Evolutionary conservation across 2,113 vertebrate genomes (phyloP).

Genomic region (Miniopterus natalensis): DNA sequence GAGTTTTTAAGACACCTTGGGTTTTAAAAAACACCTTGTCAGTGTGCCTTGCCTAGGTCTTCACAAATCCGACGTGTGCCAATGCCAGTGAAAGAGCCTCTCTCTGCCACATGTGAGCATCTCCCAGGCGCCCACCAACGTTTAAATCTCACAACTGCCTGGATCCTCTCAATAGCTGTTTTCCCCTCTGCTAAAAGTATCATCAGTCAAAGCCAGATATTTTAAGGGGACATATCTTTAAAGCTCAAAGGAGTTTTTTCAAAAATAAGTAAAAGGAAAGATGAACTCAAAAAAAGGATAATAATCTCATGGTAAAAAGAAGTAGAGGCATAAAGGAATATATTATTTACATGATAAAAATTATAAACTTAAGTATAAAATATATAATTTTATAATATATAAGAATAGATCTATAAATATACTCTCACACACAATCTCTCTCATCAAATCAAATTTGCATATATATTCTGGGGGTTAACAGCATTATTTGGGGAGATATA

Average conservation of each 20-base stretch:
- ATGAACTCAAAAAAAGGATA: slow-evolving; percentile 15
- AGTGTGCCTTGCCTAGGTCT: background rate
- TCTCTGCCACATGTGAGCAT: background rate
- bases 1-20: background rate
- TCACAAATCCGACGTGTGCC: background rate
- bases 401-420: background rate
- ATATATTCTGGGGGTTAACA: background rate
- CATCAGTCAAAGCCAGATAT: background rate
- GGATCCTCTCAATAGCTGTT: background rate
- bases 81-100: background rate
- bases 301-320: slow-evolving; percentile 31
- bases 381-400: background rate
- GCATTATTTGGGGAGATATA: background rate
- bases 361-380: slow-evolving; percentile 13
- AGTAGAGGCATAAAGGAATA: background rate
- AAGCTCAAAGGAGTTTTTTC: slow-evolving; percentile 27
- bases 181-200: background rate
- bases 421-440: background rate
- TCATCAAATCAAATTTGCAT: slow-evolving; percentile 10
- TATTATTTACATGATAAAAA: slow-evolving; percentile 42
- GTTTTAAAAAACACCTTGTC: background rate
- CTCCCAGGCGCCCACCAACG: background rate
- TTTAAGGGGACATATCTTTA: background rate
- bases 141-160: background rate
- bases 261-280: slow-evolving; percentile 27